Evolutionary conservation across 2,888 invertebrate species (phyloP), one percentile per base, ranked within the genome.

Genomic region (Sminthurinus aureus): DNA sequence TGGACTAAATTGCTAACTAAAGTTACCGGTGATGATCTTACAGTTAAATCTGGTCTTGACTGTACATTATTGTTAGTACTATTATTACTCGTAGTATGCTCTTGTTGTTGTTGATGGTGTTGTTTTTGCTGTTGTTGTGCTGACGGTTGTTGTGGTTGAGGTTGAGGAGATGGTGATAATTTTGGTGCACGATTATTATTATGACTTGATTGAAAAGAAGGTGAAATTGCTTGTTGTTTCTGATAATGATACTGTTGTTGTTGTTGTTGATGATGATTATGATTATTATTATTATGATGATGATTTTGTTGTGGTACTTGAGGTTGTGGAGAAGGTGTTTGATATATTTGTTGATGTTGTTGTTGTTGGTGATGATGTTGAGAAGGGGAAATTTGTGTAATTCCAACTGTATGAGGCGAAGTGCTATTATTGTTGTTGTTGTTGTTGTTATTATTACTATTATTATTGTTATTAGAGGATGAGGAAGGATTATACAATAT

Each of bases 101-200:
- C 77, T 22, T 64, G 71, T 71, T 24, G 6, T 1, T 24, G 22
- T 24, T 11, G 22, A 9, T 12, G 11, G 8, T 22, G 24, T 9
- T 26, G 22, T 71, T 22, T 2, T 15, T 75, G 51, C 8, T 75
- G 51, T 6, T 75, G 51, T 38, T 18, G n/a, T 75, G 13, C 6
- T 51, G 71, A 38, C n/a, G 13, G 71, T n/a, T 13, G 71, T 12
- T 50, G 80, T 18, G 66, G 51, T 22, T 80, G 80, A 0, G 80
- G 80, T 52, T 80, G 80, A 11, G 69, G 80, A 15, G 80, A 80
- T 50, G 24, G 80, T 4, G 67, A 58, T 24, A 69, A 69, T 78
- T 78, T 76, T 20, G 24, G 20, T 76, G 3, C 51, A 18, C 12
- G 76, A 51, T 50, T 50, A 11, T 38, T 38, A 38, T 38, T 38